phyloP scores from a whole-genome alignment of 2,113 vertebrate genomes.

The Falco punctatus region DNA sequence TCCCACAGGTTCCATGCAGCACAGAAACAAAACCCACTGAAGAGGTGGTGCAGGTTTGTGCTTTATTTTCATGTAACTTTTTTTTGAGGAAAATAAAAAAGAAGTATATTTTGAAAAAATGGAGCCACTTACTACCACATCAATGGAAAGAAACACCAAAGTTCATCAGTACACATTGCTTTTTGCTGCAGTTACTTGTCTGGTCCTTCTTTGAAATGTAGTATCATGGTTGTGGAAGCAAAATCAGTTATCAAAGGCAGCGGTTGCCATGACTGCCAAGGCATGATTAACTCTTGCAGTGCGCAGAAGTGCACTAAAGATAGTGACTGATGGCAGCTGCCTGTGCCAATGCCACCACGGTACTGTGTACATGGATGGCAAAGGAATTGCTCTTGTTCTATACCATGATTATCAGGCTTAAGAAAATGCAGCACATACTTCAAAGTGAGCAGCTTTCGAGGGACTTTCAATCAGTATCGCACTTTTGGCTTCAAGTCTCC shows the following conservation, averaged over 20 bases:
- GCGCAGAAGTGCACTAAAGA: not conserved
- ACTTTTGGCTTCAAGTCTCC: not conserved
- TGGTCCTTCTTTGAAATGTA: not conserved
- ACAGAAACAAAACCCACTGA: not conserved
- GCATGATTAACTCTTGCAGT: not conserved
- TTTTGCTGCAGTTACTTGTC: not conserved
- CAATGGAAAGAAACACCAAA: not conserved
- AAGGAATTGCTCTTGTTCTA: not conserved
- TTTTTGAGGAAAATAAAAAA: not conserved
- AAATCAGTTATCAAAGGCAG: not conserved
- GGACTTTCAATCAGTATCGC: not conserved
- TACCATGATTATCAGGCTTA: not conserved
- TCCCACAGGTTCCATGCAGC: not conserved
- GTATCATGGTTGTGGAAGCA: not conserved
- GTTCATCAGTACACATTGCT: not conserved
- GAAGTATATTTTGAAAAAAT: not conserved
- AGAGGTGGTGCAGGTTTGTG: not conserved
- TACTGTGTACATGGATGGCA: rapidly evolving
- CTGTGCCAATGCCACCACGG: rapidly evolving
- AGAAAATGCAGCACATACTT: not conserved
- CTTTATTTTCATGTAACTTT: not conserved
- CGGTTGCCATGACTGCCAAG: not conserved
- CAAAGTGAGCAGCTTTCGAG: not conserved
- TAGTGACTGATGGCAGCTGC: not conserved
- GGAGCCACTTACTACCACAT: not conserved